A percentile compares a stretch with the other conserved stretches of the same genome.
Evolutionary conservation across 2,797 vertebrate species (phyloP).

Genomic region (Manis pentadactyla): DNA sequence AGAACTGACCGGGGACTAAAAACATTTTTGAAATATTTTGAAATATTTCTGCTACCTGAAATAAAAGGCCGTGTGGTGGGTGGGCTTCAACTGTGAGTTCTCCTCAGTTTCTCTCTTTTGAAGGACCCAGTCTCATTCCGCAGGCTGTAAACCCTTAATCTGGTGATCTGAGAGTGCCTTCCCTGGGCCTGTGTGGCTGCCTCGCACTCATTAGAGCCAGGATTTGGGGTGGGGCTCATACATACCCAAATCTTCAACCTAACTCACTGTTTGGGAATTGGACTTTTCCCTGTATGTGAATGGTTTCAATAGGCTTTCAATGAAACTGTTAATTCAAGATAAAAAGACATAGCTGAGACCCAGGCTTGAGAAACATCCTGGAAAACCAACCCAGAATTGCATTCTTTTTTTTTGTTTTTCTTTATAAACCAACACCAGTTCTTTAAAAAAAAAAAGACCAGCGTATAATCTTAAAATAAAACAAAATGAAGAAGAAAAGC

Average conservation of each 20-base stretch:
- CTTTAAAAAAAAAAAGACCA: conserved; percentile 35
- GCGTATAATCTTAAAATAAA: background rate
- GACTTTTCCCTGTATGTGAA: background rate
- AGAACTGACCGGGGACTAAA: background rate
- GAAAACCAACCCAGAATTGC: conserved; percentile 15
- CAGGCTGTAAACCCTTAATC: background rate
- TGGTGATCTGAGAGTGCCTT: background rate
- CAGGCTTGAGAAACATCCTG: background rate
- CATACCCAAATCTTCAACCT: background rate
- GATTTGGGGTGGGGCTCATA: background rate
- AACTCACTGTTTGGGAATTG: background rate
- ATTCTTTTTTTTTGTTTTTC: background rate
- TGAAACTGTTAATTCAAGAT: background rate
- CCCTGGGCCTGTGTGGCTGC: background rate
- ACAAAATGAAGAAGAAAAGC: background rate
- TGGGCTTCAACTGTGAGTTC: background rate
- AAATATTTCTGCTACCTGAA: background rate
- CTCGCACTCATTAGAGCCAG: background rate
- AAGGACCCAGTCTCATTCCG: background rate
- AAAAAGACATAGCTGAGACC: background rate
- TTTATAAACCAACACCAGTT: background rate
- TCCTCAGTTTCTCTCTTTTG: background rate
- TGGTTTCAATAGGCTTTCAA: background rate
- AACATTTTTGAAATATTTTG: background rate
- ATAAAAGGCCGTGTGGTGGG: background rate